phyloP scores from a whole-genome alignment of 2,888 invertebrate species.

The Xestia c-nigrum region DNA sequence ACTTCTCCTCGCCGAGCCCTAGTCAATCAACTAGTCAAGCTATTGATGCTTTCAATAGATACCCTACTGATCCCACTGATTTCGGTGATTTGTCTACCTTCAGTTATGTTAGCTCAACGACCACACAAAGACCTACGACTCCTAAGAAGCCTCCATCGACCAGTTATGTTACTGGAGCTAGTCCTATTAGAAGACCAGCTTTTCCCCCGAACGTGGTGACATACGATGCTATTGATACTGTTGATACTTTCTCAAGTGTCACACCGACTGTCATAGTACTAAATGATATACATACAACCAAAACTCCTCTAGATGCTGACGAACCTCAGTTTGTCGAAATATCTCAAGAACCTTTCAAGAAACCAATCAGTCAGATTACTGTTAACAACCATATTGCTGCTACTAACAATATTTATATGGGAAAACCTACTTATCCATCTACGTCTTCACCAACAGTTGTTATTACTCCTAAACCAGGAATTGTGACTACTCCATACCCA shows the following conservation, averaged over 20 bases:
- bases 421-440: slow-evolving; percentile 83
- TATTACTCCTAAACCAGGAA: slow-evolving; percentile 93
- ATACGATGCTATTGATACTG: slow-evolving; percentile 74
- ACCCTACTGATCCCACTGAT: slow-evolving; percentile 84
- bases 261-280: slow-evolving; percentile 88
- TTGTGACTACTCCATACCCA: slow-evolving; percentile 82
- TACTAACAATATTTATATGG: slow-evolving; percentile 88
- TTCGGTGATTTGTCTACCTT: slow-evolving; percentile 86
- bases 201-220: slow-evolving; percentile 76
- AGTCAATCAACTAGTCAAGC: slow-evolving; percentile 86
- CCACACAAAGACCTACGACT: slow-evolving; percentile 76
- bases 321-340: slow-evolving; percentile 87
- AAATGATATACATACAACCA: slow-evolving; percentile 78
- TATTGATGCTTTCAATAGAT: slow-evolving; percentile 86
- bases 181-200: slow-evolving; percentile 88
- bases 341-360: slow-evolving; percentile 89
- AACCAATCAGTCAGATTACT: slow-evolving; percentile 88
- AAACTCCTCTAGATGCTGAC: slow-evolving; percentile 76
- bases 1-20: slow-evolving; percentile 82
- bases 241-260: slow-evolving; percentile 86
- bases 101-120: slow-evolving; percentile 82
- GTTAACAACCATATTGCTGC: slow-evolving; percentile 92
- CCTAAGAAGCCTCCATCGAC: slow-evolving; percentile 82
- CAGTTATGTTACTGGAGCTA: slow-evolving; percentile 86
- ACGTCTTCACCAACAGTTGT: slow-evolving; percentile 91